These are phyloP conservation scores for Tetrapedia diversipes DNA, from an alignment of 2,888 invertebrate genomes.

Conservation along the genomic window DNA sequence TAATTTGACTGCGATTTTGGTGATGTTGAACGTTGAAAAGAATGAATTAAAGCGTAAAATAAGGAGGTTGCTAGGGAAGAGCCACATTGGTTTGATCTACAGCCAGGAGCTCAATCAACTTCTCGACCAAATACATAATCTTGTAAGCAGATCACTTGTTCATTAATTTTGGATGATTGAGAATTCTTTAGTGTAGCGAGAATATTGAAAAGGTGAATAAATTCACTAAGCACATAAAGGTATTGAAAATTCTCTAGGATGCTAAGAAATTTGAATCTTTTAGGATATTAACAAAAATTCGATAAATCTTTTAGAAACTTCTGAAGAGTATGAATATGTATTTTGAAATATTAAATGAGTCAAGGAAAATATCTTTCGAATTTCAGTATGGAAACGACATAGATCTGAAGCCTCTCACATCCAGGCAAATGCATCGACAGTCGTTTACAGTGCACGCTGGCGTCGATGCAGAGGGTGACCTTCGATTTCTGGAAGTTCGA, in stretches of 20 bases:
- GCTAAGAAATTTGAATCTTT: neutral
- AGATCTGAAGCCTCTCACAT: conserved; percentile 97
- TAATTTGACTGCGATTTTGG: conserved; percentile 97
- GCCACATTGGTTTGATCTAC: conserved; percentile 98
- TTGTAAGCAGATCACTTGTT: conserved; percentile 87
- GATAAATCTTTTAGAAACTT: too few relatives aligned
- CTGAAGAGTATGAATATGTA: too few relatives aligned
- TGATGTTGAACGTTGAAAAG: conserved; percentile 94
- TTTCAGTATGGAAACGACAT: conserved; percentile 98
- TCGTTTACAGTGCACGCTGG: conserved; percentile 99
- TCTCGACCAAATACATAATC: conserved; percentile 95
- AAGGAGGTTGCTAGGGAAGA: conserved; percentile 97
- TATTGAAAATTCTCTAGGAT: neutral
- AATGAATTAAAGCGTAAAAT: conserved; percentile 93
- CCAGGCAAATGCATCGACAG: conserved; percentile 96
- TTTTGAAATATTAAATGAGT: neutral
- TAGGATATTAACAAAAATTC: neutral
- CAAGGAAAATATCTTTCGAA: neutral
- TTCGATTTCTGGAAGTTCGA: conserved; percentile 96
- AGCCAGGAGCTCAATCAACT: conserved; percentile 99
- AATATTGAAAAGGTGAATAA: too few relatives aligned
- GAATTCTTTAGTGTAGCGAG: neutral
- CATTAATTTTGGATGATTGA: too few relatives aligned
- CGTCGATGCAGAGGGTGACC: conserved; percentile 94
- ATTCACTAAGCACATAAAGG: neutral